Evolutionary conservation across 2,888 invertebrate genomes (phyloP).

Genomic region (Harpalus rufipes): DNA sequence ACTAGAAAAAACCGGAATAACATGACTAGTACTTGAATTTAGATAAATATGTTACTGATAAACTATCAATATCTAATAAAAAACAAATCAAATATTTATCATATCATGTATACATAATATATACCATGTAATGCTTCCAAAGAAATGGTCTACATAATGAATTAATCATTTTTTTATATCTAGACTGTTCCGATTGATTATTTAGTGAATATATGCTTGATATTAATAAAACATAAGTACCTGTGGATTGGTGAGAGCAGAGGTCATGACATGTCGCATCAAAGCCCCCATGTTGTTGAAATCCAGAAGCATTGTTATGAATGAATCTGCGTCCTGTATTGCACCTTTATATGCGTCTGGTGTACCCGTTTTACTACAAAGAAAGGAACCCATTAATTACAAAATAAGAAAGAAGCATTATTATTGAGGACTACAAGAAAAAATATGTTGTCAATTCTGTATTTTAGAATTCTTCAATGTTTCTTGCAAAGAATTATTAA

Average conservation of each 20-base stretch:
- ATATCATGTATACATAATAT: neutral
- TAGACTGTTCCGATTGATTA: neutral
- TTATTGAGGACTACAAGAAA: neutral
- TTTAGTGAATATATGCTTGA: neutral
- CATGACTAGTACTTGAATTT: neutral
- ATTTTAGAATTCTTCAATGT: no score
- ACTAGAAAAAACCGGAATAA: neutral
- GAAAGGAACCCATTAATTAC: neutral
- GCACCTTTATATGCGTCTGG: slow-evolving; percentile 82
- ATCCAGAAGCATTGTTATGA: slow-evolving; percentile 94
- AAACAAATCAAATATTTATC: slow-evolving; percentile 1
- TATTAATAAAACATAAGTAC: slow-evolving; percentile 74
- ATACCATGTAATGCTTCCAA: neutral
- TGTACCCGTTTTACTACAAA: slow-evolving; percentile 74
- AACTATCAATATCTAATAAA: slow-evolving; percentile 23
- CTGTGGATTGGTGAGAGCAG: slow-evolving; percentile 92
- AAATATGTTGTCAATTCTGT: no score
- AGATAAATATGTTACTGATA: slow-evolving; percentile 13
- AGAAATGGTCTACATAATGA: slow-evolving; percentile 3
- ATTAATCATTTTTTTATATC: neutral
- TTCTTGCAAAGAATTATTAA: no score
- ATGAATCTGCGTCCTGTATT: slow-evolving; percentile 92
- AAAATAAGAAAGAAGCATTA: neutral
- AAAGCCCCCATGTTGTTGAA: slow-evolving; percentile 98
- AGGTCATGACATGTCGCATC: slow-evolving; percentile 95